phyloP scores from a whole-genome alignment of 2,797 vertebrate genomes.

The Danio aesculapii region DNA sequence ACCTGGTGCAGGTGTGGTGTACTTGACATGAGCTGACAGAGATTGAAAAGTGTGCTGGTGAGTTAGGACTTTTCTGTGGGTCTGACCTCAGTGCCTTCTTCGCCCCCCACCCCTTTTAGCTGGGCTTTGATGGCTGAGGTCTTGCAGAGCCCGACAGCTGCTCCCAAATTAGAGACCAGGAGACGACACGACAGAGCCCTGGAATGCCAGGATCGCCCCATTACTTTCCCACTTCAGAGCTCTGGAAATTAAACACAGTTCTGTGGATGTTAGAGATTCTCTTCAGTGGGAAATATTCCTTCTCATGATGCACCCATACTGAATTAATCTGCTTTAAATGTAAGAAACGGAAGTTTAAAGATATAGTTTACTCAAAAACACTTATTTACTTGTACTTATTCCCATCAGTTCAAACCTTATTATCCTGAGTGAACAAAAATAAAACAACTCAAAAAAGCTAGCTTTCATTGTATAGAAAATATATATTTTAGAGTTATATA shows the following conservation, averaged over 20 bases:
- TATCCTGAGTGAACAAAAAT: neutral
- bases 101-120: conserved; percentile 2
- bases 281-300: conserved; percentile 14
- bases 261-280: conserved; percentile 65
- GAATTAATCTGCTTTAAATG: neutral
- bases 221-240: conserved; percentile 68
- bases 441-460: neutral
- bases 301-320: conserved; percentile 27
- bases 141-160: conserved; percentile 79
- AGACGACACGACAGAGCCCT: conserved; percentile 72
- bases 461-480: neutral
- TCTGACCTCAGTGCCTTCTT: conserved; percentile 45
- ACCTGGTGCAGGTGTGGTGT: conserved; percentile 70
- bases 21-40: conserved; percentile 53
- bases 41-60: conserved; percentile 64
- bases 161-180: conserved; percentile 83
- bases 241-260: conserved; percentile 71
- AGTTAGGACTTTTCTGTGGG: conserved; percentile 39
- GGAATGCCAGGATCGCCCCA: conserved; percentile 78
- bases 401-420: neutral
- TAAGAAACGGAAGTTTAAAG: neutral
- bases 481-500: too few species aligned
- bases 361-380: neutral
- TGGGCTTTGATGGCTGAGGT: conserved; percentile 75
- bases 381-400: neutral